phyloP scores from a whole-genome alignment of 2,113 vertebrate genomes.

The Myrmecophaga tridactyla region DNA sequence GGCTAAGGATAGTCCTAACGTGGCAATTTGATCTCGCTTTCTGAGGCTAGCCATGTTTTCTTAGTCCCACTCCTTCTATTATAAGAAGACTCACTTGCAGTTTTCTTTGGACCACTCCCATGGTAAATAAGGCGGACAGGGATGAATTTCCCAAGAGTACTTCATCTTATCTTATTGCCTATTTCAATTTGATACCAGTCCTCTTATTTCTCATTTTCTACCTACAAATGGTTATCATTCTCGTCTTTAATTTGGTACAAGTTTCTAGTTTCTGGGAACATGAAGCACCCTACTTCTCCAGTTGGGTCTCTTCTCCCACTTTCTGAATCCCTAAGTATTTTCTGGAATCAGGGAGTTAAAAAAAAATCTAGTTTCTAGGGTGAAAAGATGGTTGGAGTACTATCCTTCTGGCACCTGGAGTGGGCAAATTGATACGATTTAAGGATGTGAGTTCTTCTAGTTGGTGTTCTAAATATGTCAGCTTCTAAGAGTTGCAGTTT shows the following conservation, averaged over 20 bases:
- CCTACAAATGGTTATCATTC: not conserved
- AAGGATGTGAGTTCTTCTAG: not conserved
- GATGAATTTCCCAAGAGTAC: not conserved
- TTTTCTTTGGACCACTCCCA: not conserved
- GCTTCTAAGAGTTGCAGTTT: not conserved
- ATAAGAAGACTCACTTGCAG: not conserved
- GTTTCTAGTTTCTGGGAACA: not conserved
- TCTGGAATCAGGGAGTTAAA: not conserved
- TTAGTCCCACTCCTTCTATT: not conserved
- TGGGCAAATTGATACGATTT: not conserved
- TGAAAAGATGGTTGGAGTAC: not conserved
- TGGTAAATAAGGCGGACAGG: not conserved
- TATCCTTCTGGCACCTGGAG: not conserved
- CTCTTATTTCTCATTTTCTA: not conserved
- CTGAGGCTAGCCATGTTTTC: not conserved
- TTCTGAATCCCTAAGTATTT: not conserved
- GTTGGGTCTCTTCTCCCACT: fast-evolving
- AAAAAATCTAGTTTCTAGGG: not conserved
- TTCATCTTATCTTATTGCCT: not conserved
- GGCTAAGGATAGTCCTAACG: not conserved
- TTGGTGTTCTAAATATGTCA: not conserved
- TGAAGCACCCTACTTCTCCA: not conserved
- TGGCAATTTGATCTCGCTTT: not conserved
- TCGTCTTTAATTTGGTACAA: not conserved
- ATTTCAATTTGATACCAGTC: not conserved